phyloP scores from a whole-genome alignment of 2,113 vertebrate genomes.

The Peromyscus maniculatus region DNA sequence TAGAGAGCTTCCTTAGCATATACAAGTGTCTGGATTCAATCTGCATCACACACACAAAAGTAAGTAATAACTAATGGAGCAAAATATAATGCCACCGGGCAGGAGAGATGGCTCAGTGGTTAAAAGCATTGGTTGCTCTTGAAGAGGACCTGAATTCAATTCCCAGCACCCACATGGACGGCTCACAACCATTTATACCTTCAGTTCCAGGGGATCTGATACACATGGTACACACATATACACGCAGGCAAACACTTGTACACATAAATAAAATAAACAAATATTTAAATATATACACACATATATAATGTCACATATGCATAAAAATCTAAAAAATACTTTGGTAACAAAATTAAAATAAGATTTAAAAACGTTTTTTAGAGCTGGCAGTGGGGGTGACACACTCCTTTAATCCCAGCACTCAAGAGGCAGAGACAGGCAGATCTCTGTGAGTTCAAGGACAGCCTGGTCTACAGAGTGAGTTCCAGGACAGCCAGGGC shows the following conservation, averaged over 20 bases:
- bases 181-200: neutral
- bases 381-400: neutral
- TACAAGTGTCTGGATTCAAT: neutral
- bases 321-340: neutral
- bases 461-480: neutral
- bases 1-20: neutral
- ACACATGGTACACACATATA: neutral
- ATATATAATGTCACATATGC: neutral
- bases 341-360: neutral
- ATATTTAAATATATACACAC: neutral
- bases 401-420: neutral
- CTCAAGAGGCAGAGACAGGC: neutral
- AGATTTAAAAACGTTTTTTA: neutral
- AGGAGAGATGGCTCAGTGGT: neutral
- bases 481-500: neutral
- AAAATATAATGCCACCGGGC: neutral
- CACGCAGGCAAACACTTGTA: neutral
- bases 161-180: neutral
- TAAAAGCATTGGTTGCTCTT: neutral
- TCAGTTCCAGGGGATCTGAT: neutral
- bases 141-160: neutral
- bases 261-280: neutral
- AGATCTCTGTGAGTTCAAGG: neutral
- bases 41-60: neutral
- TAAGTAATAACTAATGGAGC: neutral